Evolutionary conservation across 1,140 invertebrate genomes (phyloP), one percentile per base, ranked within the genome.

Genomic region (Parapsyche elsis): DNA sequence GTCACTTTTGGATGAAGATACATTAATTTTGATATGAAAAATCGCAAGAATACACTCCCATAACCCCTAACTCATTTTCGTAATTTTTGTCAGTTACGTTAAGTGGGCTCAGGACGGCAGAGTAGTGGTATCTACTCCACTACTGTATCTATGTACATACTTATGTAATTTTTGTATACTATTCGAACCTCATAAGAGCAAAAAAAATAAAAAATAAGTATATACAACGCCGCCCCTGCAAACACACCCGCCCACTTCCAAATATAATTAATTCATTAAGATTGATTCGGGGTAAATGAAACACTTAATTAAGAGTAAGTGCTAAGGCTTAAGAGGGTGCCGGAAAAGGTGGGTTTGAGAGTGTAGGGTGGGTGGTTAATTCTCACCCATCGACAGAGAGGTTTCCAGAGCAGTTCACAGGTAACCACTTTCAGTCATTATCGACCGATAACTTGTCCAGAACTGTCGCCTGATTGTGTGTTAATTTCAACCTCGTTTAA

Each of bases 251-350:
- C 75, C 44, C 12, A 53, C 74, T 70, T 74, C 71, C 49, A 74
- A 59, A 78, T 81, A 59, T 83, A 83, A 83, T 83, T 81, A 83
- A 83, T 83, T 80, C 82, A 83, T 83, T 83, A 83, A 83, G 82
- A 83, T 83, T 83, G 82, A 83, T 83, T 80, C 78, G 46, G 82
- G 82, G 82, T 78, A 83, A 83, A 83, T 83, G 82, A 83, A 83
- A 83, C 82, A 81, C 82, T 83, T 83, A 83, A 83, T 83, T 83
- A 83, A 83, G 82, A 83, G 80, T 83, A 83, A 83, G 82, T 83
- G 82, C 82, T 79, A 80, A 79, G 76, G 81, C 81, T 78, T 82
- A 73, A 71, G 77, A 82, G 81, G 71, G 64, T 21, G 74, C 76
- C 64, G 44, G 21, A 5, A 7, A 10, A n/a, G 46, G 49, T n/a